Evolutionary conservation across 2,888 invertebrate genomes (phyloP).

Genomic region (Machimus atricapillus): DNA sequence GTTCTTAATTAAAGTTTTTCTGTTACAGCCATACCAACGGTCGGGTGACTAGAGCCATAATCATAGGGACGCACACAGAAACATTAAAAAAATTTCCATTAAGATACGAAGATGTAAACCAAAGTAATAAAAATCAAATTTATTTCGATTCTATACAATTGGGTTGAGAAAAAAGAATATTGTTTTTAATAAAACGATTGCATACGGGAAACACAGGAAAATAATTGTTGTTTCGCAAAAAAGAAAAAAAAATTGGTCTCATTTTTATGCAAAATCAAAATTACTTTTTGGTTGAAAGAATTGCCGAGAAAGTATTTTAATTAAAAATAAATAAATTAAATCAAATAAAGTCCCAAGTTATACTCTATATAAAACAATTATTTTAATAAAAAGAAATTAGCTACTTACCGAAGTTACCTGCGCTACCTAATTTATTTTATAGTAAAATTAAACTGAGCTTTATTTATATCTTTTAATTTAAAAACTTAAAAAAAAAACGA

Average conservation of each 20-base stretch:
- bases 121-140: constrained; percentile 23
- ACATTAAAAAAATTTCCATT: constrained; percentile 7
- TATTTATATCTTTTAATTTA: constrained; percentile 24
- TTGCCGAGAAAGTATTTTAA: constrained; percentile 38
- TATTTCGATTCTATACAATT: constrained; percentile 17
- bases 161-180: constrained; percentile 2
- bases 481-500: background rate
- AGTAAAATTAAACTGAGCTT: background rate
- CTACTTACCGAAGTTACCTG: constrained; percentile 30
- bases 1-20: constrained; percentile 44
- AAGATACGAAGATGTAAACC: constrained; percentile 32
- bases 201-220: background rate
- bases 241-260: background rate
- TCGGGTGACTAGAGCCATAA: constrained; percentile 61
- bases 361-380: background rate
- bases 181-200: background rate
- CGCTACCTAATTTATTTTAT: constrained; percentile 20
- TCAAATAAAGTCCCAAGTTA: background rate
- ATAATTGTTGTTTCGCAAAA: background rate
- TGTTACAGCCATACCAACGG: constrained; percentile 63
- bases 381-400: background rate
- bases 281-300: constrained; percentile 12
- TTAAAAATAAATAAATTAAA: background rate
- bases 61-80: constrained; percentile 45
- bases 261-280: background rate